Evolutionary conservation across 2,888 invertebrate species (phyloP).

Genomic region (Brenthis ino): DNA sequence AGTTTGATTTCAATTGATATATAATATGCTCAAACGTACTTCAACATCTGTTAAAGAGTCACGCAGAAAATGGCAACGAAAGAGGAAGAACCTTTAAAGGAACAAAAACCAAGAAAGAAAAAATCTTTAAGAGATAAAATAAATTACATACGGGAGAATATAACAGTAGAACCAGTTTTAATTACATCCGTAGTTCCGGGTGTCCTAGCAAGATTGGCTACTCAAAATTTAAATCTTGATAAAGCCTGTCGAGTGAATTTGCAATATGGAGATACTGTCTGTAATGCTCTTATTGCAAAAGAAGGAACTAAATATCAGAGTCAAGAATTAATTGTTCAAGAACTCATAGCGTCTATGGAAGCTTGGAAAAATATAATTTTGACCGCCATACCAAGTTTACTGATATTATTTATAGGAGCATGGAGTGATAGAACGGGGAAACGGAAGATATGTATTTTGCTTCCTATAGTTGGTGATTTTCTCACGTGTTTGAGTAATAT

Average conservation of each 20-base stretch:
- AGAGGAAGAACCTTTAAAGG: constrained; percentile 62
- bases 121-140: constrained; percentile 67
- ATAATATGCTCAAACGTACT: constrained; percentile 22
- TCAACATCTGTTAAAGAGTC: constrained; percentile 23
- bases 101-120: constrained; percentile 52
- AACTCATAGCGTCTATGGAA: constrained; percentile 78
- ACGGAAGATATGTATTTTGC: constrained; percentile 80
- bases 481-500: constrained; percentile 74
- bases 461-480: constrained; percentile 80
- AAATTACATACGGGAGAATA: constrained; percentile 75
- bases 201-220: constrained; percentile 86
- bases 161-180: constrained; percentile 85
- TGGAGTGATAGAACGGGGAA: constrained; percentile 83
- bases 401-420: constrained; percentile 82
- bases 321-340: constrained; percentile 84
- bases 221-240: constrained; percentile 91
- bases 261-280: constrained; percentile 85
- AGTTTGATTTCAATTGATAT: constrained; percentile 1
- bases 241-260: constrained; percentile 93
- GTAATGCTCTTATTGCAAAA: constrained; percentile 87
- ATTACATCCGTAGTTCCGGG: constrained; percentile 84
- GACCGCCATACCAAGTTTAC: constrained; percentile 77
- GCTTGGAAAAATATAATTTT: constrained; percentile 80
- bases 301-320: constrained; percentile 84
- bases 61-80: constrained; percentile 51